Percentiles rank a stretch among this genome's conserved stretches.
These are phyloP conservation scores for Hyposoter dolosus DNA, from an alignment of 2,888 invertebrate genomes.

Conservation along the genomic window DNA sequence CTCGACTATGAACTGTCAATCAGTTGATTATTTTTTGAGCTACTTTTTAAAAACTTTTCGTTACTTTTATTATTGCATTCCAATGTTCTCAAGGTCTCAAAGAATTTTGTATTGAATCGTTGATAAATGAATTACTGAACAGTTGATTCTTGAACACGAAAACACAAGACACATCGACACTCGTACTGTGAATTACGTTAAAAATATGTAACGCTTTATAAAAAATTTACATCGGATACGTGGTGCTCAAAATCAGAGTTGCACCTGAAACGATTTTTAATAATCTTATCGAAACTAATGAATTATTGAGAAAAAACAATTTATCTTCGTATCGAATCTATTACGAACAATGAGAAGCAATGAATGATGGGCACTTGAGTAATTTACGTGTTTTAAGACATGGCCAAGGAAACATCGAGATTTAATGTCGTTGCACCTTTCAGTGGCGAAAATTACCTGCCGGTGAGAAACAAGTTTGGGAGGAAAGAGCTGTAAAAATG, in stretches of 20 bases:
- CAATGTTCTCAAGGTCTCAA: background rate
- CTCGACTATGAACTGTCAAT: background rate
- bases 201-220: background rate
- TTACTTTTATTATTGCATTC: background rate
- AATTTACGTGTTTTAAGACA: background rate
- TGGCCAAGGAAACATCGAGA: background rate
- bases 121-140: background rate
- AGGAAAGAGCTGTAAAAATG: conserved; percentile 95
- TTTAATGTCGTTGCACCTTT: conserved; percentile 60
- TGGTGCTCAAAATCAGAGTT: background rate
- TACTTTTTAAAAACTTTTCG: background rate
- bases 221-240: background rate
- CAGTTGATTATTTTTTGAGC: background rate
- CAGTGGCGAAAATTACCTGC: conserved; percentile 97
- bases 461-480: conserved; percentile 96
- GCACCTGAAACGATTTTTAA: background rate
- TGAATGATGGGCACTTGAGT: background rate
- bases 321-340: background rate
- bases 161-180: background rate
- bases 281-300: background rate
- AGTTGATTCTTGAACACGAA: background rate
- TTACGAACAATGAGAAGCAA: background rate
- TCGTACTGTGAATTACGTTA: background rate
- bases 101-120: background rate
- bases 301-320: background rate